Evolutionary conservation across 2,113 vertebrate species (phyloP), one percentile per base, ranked within the genome.

Genomic region (Erythrocercus mccallii): DNA sequence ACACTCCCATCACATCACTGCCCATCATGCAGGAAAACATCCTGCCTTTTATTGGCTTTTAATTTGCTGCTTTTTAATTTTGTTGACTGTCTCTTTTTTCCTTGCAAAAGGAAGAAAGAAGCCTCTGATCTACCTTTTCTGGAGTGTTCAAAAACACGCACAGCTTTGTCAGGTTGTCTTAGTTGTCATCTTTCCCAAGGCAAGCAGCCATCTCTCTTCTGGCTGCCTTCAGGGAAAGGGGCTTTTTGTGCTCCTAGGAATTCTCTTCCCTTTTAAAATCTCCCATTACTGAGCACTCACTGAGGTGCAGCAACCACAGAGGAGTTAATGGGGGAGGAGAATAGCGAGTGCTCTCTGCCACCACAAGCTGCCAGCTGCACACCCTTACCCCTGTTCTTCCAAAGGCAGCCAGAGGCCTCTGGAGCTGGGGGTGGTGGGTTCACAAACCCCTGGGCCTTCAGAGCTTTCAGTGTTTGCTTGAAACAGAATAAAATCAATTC

Each of bases 61-160:
- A 82, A 97, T 95, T 88, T 77, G 54, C 81, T 90, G 90, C 84
- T 86, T 95, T 93, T 94, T 88, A 66, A 91, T 95, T 92, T 72
- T 72, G 66, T 90, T 47, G 58, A 85, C 81, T 94, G 82, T 42
- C 73, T 92, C 42, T 88, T 83, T 61, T 81, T 65, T 35, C 8
- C 81, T 95, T 70, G 71, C 87, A 66, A 57, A 82, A 69, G 90
- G 71, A 87, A 91, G 80, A 50, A 42, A 79, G 84, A 64, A 83
- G 68, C 27, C 93, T 95, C 84, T 96, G 92, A 93, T 96, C 93
- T 91, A 44, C 86, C 91, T 95, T 93, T 84, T 91, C 87, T 66
- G 90, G 74, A 86, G 78, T 5, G 31, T 60, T 95, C 90, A 85
- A 21, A 88, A 95, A 84, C 94, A 95, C 0, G 6, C 72, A 61